Percentiles rank a stretch among this genome's conserved stretches.
Evolutionary conservation across 2,797 vertebrate species (phyloP).

Genomic region (Microctenopoma stevenorrisi): DNA sequence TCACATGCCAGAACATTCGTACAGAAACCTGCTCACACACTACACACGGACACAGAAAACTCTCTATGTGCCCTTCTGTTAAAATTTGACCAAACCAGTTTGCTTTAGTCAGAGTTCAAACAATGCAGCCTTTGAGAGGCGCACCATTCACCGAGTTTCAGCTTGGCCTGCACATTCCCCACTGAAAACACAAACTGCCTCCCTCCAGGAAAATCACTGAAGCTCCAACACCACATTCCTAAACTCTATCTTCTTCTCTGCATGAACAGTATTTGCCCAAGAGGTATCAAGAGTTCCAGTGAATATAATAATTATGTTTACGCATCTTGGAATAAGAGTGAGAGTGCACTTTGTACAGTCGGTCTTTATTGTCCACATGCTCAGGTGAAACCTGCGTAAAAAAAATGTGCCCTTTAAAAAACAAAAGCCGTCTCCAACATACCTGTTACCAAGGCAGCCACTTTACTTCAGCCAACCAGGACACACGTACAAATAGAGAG

Average conservation of each 20-base stretch:
- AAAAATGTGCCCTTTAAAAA: slow-evolving; percentile 35
- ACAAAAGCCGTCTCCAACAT: slow-evolving; percentile 21
- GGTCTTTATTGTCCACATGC: slow-evolving; percentile 25
- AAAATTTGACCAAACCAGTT: slow-evolving; percentile 72
- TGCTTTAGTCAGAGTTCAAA: slow-evolving; percentile 73
- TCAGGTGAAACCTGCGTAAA: slow-evolving; percentile 14
- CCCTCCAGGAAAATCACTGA: slow-evolving; percentile 64
- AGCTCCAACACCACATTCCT: slow-evolving; percentile 62
- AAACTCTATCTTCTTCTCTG: slow-evolving; percentile 13
- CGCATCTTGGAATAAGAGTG: slow-evolving; percentile 30
- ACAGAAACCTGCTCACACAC: slow-evolving; percentile 23
- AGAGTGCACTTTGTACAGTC: not conserved
- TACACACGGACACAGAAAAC: slow-evolving; percentile 3
- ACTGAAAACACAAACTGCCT: slow-evolving; percentile 68
- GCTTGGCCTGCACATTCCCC: slow-evolving; percentile 71
- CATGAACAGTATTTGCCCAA: slow-evolving; percentile 2
- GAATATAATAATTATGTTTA: slow-evolving; percentile 22
- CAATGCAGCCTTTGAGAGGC: slow-evolving; percentile 77
- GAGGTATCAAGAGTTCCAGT: not conserved
- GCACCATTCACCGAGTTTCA: slow-evolving; percentile 63
- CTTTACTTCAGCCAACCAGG: slow-evolving; percentile 58
- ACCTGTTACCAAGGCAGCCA: slow-evolving; percentile 60
- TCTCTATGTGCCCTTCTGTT: slow-evolving; percentile 53
- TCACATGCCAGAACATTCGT: slow-evolving; percentile 18
- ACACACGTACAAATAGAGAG: slow-evolving; percentile 32